A percentile compares a stretch with the other conserved stretches of the same genome.
Evolutionary conservation across 1,140 invertebrate species (phyloP).

Genomic region (Rhagoletis pomonella): DNA sequence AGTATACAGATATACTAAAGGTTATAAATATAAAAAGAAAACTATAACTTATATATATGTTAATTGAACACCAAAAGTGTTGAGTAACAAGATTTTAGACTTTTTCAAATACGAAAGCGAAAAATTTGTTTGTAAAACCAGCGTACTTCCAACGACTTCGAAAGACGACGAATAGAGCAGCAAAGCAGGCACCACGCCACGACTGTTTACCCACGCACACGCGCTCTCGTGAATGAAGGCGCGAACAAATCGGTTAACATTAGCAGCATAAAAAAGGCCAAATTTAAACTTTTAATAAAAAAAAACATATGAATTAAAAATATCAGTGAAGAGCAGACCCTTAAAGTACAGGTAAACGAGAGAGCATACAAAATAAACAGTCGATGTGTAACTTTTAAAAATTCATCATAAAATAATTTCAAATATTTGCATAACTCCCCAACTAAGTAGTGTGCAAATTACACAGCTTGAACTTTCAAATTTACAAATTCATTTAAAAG

Average conservation of each 20-base stretch:
- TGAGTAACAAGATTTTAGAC: conserved; percentile 47
- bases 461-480: too few species aligned
- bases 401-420: too few species aligned
- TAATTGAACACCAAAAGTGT: conserved; percentile 26
- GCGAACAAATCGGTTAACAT: conserved; percentile 30
- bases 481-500: too few species aligned
- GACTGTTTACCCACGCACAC: not conserved
- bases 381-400: too few species aligned
- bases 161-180: conserved; percentile 37
- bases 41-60: not conserved
- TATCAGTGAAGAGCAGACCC: not conserved
- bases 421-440: not conserved
- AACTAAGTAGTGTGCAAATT: too few species aligned
- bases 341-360: not conserved
- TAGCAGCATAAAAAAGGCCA: conserved; percentile 25
- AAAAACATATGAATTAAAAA: not conserved
- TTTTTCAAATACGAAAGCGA: conserved; percentile 15
- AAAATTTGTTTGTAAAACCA: conserved; percentile 11
- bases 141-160: conserved; percentile 47
- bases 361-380: too few species aligned
- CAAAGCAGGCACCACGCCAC: not conserved
- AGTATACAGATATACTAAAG: conserved; percentile 29
- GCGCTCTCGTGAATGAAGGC: not conserved
- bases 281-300: conserved; percentile 25
- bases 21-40: not conserved